Evolutionary conservation across 1,140 invertebrate species (phyloP), one percentile per base, ranked within the genome.

Genomic region (Formica selysi): DNA sequence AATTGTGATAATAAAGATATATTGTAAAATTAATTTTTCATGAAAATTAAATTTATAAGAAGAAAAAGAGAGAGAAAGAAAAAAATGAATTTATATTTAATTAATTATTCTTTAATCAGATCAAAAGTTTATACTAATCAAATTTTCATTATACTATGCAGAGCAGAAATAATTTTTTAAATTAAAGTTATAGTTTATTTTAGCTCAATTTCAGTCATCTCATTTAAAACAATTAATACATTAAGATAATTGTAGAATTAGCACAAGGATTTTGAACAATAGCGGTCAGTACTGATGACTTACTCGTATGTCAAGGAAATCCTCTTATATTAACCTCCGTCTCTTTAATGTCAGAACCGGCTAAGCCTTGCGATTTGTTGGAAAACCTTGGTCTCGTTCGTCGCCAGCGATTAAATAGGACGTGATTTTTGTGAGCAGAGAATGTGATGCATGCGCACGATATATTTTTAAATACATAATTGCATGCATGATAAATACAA

Each of bases 361-460:
- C 38, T 76, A 74, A 73, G 79, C 76, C 32, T 71, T 48, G 29
- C 51, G 51, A 73, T 73, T 76, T 79, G 16, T 70, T 36, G 0
- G 6, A 7, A 38, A 51, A 57, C 89, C 88, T 90, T 91, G 88
- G 62, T 90, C 88, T 79, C 86, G 59, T 88, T 91, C 22, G 78
- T 74, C 38, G 41, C 11, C 26, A 73, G 54, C 67, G 44, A 61
- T 83, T 83, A 83, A 83, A 73, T 83, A 13, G 51, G 3, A 73
- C 68, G 29, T 62, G 26, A 83, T 83, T 86, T 87, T 70, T 64
- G 29, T n/a, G n/a, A 48, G 4, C 3, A 11, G 7, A 38, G 3
- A 59, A 4, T 11, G 54, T 11, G 54, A 38, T 51, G 48, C 16
- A 32, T 8, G 8, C 22, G n/a, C 4, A 64, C 1, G 22, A 0